phyloP scores from a whole-genome alignment of 2,113 vertebrate genomes.

The Planiliza haematocheilus region DNA sequence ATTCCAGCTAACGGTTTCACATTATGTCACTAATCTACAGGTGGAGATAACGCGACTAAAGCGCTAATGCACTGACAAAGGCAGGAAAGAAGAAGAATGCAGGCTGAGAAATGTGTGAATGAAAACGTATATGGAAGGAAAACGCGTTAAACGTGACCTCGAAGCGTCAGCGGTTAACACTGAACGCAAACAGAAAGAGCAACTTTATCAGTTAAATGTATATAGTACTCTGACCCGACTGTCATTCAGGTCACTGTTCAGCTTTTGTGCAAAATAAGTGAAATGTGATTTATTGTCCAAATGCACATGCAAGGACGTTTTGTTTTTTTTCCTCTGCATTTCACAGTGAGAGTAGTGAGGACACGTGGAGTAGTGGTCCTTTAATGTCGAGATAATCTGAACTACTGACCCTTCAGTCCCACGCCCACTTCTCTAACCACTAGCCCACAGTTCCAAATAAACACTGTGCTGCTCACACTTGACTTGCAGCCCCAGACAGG shows the following conservation, averaged over 20 bases:
- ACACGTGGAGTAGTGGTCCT: too few species aligned
- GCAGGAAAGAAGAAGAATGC: slow-evolving; percentile 6
- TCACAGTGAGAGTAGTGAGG: too few species aligned
- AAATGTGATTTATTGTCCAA: too few species aligned
- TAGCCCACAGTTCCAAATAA: too few species aligned
- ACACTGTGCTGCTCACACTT: background rate
- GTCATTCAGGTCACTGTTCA: too few species aligned
- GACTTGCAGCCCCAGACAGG: slow-evolving; percentile 9
- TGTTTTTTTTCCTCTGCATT: too few species aligned
- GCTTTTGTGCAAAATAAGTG: too few species aligned
- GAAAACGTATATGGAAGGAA: slow-evolving; percentile 27
- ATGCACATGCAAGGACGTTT: too few species aligned
- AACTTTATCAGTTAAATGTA: background rate
- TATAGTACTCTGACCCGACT: too few species aligned
- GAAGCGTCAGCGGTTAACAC: background rate
- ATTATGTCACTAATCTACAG: background rate
- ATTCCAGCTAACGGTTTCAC: background rate
- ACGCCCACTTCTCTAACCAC: too few species aligned
- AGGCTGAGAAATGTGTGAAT: background rate
- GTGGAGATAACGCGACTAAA: slow-evolving; percentile 3
- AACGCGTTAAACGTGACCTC: background rate
- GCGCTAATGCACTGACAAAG: slow-evolving; percentile 1
- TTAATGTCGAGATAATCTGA: too few species aligned
- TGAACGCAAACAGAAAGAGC: slow-evolving; percentile 17
- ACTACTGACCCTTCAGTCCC: too few species aligned